Conservation (phyloP, 1,140 invertebrate species). For the Polyergus mexicanus region DNA sequence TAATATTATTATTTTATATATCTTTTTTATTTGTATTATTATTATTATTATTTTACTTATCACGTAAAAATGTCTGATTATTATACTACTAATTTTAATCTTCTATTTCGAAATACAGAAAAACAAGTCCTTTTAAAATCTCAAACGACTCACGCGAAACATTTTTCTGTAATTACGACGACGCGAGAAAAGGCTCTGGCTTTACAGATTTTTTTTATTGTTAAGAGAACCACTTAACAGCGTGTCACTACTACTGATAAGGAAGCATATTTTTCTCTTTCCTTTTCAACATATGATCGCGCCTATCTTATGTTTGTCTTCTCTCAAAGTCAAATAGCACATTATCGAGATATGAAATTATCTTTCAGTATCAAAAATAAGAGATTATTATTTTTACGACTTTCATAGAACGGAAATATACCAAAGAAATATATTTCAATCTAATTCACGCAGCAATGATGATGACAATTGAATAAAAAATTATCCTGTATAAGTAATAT, state of each 20-base stretch:
- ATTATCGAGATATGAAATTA: slow-evolving; percentile 23
- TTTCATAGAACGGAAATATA: neutral
- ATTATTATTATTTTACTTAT: neutral
- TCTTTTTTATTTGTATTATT: neutral
- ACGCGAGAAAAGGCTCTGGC: neutral
- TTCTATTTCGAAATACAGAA: neutral
- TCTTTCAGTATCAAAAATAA: neutral
- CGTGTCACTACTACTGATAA: slow-evolving; percentile 21
- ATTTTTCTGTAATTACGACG: slow-evolving; percentile 37
- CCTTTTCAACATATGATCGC: neutral
- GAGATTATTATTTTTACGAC: neutral
- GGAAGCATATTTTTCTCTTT: neutral
- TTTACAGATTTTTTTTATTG: neutral
- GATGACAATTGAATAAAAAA: neutral
- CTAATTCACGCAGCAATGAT: slow-evolving; percentile 9
- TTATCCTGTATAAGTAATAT: neutral
- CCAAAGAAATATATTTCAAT: neutral
- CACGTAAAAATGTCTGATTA: neutral
- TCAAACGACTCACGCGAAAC: neutral
- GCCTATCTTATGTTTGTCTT: neutral
- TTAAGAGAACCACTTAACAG: neutral
- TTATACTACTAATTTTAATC: neutral
- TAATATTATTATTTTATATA: neutral
- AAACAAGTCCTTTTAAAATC: neutral
- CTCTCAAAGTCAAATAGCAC: slow-evolving; percentile 5